Percentiles rank a stretch among this genome's conserved stretches.
Conservation (phyloP, 2,797 vertebrate genomes). For the Brachyrhaphis roseni region DNA sequence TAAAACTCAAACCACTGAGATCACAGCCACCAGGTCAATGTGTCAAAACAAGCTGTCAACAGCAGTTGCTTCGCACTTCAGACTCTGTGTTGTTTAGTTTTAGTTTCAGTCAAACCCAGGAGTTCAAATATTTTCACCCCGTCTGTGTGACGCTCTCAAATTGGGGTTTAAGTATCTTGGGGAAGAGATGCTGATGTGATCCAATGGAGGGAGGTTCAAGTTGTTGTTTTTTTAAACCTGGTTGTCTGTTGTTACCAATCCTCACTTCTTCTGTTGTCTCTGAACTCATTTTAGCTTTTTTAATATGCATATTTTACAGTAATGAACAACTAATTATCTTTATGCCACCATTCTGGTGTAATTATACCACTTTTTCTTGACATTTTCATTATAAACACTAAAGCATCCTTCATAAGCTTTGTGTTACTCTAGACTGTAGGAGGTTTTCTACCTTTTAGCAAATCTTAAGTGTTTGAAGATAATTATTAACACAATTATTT, state of each 20-base stretch:
- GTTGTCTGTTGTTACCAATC: neutral
- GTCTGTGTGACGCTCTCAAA: neutral
- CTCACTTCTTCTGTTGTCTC: neutral
- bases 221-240: neutral
- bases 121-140: neutral
- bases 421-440: neutral
- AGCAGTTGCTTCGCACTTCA: neutral
- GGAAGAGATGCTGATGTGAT: neutral
- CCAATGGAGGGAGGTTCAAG: neutral
- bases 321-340: neutral
- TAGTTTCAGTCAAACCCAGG: neutral
- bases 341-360: neutral
- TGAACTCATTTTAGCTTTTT: neutral
- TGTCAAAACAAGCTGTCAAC: conserved; percentile 23
- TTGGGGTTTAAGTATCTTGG: neutral
- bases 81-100: neutral
- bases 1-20: conserved; percentile 16
- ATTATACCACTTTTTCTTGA: neutral
- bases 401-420: neutral
- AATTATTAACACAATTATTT: neutral
- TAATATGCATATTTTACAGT: neutral
- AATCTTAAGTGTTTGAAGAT: neutral
- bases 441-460: neutral
- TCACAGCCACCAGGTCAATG: neutral
- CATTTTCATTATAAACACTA: neutral